Conservation (phyloP, 2,888 invertebrate species). For the Caenorhabditis sinica region DNA sequence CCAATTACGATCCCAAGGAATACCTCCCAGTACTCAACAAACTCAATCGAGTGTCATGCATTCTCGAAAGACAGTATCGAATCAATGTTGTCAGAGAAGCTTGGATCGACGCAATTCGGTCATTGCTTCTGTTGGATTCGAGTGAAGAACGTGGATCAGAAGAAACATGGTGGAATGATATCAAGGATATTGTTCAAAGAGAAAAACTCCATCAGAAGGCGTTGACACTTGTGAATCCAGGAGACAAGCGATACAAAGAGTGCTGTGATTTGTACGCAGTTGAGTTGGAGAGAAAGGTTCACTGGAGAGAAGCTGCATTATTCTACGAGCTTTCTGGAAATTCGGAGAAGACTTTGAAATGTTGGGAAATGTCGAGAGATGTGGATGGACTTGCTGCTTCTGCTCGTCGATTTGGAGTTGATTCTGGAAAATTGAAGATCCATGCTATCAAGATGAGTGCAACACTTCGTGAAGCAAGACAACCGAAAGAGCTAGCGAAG, state of each 20-base stretch:
- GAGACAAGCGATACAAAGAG: constrained; percentile 66
- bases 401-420: constrained; percentile 41
- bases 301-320: constrained; percentile 73
- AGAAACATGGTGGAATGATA: constrained; percentile 54
- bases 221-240: constrained; percentile 40
- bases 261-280: constrained; percentile 71
- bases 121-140: constrained; percentile 52
- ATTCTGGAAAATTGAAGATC: constrained; percentile 41
- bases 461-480: constrained; percentile 37
- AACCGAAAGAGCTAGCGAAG: constrained; percentile 48
- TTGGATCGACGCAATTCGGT: constrained; percentile 69
- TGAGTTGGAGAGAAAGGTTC: constrained; percentile 61
- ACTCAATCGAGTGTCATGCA: constrained; percentile 66
- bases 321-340: constrained; percentile 71
- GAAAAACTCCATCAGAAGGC: constrained; percentile 44
- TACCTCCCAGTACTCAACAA: constrained; percentile 77
- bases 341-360: constrained; percentile 60
- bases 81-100: constrained; percentile 77
- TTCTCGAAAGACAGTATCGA: constrained; percentile 72
- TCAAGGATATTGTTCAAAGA: constrained; percentile 53
- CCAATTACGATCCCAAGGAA: constrained; percentile 77
- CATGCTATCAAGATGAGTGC: constrained; percentile 55
- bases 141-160: constrained; percentile 16
- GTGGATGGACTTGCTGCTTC: constrained; percentile 48
- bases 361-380: constrained; percentile 63